Evolutionary conservation across 2,888 invertebrate genomes (phyloP).

Genomic region (Sinohyriopsis cumingii): DNA sequence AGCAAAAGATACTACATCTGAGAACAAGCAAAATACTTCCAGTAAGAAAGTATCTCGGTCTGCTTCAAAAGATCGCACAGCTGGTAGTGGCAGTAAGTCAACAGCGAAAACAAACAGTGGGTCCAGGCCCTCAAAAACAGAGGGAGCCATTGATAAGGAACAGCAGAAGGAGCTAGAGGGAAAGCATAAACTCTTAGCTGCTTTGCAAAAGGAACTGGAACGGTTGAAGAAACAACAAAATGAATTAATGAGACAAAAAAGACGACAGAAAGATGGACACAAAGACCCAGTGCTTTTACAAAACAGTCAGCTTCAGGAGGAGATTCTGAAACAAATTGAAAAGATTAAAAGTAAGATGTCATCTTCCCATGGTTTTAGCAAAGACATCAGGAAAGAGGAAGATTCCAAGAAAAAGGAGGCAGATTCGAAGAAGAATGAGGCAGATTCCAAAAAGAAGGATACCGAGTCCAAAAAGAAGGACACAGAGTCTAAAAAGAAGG

Average conservation of each 20-base stretch:
- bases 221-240: conserved; percentile 61
- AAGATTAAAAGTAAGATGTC: conserved; percentile 42
- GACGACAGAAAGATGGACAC: conserved; percentile 60
- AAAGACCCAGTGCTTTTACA: conserved; percentile 64
- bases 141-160: conserved; percentile 11
- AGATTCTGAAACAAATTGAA: conserved; percentile 58
- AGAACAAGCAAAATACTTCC: conserved; percentile 7
- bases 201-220: conserved; percentile 54
- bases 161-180: conserved; percentile 41
- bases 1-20: conserved; percentile 2
- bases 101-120: too few relatives aligned
- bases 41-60: not conserved
- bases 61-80: too few relatives aligned
- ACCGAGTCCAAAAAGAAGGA: conserved; percentile 12
- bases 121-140: too few relatives aligned
- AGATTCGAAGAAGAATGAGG: not conserved
- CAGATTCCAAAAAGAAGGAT: conserved; percentile 4
- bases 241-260: conserved; percentile 61
- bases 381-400: conserved; percentile 18
- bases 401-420: conserved; percentile 10
- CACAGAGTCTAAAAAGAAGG: too few relatives aligned
- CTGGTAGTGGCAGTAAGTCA: too few relatives aligned
- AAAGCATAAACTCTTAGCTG: conserved; percentile 38
- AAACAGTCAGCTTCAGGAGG: conserved; percentile 63
- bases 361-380: conserved; percentile 13